These are phyloP conservation scores for Mythimna ferrago DNA, from an alignment of 2,888 invertebrate genomes.

Conservation along the genomic window DNA sequence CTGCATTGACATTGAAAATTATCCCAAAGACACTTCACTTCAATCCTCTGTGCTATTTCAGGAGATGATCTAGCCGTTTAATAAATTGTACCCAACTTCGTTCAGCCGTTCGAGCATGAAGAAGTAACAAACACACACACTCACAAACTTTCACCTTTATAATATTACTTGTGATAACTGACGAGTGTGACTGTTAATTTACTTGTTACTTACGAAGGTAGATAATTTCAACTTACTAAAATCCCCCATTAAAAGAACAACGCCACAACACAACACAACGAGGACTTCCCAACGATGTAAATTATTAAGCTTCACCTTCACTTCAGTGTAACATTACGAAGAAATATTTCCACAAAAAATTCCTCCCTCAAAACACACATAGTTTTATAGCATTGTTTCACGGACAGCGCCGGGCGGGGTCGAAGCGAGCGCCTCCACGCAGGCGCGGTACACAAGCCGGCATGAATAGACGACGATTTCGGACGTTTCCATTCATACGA, in stretches of 20 bases:
- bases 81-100: no score
- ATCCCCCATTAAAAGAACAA: not conserved
- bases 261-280: not conserved
- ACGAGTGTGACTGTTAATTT: no score
- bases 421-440: slow-evolving; percentile 5
- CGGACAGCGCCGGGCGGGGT: slow-evolving; percentile 10
- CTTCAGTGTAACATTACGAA: not conserved
- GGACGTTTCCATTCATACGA: slow-evolving; percentile 16
- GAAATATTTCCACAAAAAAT: slow-evolving; percentile 27
- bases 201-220: no score
- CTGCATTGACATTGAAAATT: no score
- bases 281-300: not conserved
- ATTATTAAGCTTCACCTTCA: slow-evolving; percentile 10
- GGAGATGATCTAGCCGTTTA: no score
- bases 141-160: no score
- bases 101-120: no score
- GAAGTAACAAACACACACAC: no score
- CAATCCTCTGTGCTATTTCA: no score
- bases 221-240: not conserved
- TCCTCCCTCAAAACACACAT: slow-evolving; percentile 37
- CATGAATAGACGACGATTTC: slow-evolving; percentile 29
- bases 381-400: slow-evolving; percentile 52
- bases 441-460: not conserved
- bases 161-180: no score
- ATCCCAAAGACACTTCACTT: no score